These are phyloP conservation scores for Diachasmimorpha longicaudata DNA, from an alignment of 1,140 invertebrate species.

Conservation along the genomic window DNA sequence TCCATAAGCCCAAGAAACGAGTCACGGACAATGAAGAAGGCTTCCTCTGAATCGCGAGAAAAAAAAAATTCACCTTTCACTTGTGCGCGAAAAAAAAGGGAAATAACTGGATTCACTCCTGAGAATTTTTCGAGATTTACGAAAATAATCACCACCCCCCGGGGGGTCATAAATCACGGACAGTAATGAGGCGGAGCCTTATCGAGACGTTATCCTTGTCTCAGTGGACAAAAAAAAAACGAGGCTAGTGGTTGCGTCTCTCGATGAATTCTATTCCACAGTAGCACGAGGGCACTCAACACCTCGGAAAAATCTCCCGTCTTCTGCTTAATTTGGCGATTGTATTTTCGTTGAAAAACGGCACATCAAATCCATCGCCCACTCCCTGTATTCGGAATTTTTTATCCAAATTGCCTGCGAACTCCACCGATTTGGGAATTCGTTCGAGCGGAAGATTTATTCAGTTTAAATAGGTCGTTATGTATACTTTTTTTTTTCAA, in stretches of 20 bases:
- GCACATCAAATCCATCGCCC: too few species aligned
- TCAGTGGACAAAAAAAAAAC: constrained; percentile 16
- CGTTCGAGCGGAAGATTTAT: background rate
- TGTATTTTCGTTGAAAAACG: too few species aligned
- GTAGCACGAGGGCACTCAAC: background rate
- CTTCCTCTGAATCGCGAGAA: background rate
- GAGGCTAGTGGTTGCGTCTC: constrained; percentile 15
- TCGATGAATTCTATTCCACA: background rate
- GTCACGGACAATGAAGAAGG: constrained; percentile 15
- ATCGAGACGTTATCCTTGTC: constrained; percentile 23
- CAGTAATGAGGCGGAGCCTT: background rate
- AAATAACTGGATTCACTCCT: background rate
- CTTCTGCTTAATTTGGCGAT: background rate
- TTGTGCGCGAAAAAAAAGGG: background rate
- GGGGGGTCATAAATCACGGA: background rate
- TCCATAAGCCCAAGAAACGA: background rate
- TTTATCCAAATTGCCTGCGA: background rate
- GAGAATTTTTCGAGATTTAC: background rate
- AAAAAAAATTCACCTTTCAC: constrained; percentile 10
- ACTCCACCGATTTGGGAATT: background rate
- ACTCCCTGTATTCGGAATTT: too few species aligned
- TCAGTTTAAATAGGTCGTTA: background rate
- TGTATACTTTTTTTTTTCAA: background rate
- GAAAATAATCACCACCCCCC: background rate
- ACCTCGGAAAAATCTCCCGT: constrained; percentile 11